phyloP scores from a whole-genome alignment of 2,888 invertebrate genomes.

The Uloborus plumipes region DNA sequence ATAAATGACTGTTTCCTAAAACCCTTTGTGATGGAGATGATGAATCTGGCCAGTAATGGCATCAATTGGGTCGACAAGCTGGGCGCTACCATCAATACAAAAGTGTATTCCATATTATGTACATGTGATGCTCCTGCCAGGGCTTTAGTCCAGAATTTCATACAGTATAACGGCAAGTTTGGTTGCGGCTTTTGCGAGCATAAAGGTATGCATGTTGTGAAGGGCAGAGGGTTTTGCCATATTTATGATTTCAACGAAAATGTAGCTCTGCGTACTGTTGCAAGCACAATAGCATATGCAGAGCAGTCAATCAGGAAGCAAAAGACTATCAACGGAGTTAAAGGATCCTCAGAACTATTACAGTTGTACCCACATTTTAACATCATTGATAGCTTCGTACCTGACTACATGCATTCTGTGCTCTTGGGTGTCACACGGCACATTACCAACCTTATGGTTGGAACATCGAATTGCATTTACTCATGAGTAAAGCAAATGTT shows the following conservation, averaged over 20 bases:
- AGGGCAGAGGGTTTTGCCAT: not conserved
- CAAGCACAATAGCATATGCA: not conserved
- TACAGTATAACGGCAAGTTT: conserved; percentile 1
- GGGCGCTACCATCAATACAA: not conserved
- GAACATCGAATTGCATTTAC: conserved; percentile 8
- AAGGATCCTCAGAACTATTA: conserved; percentile 28
- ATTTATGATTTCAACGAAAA: not conserved
- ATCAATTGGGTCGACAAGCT: not conserved
- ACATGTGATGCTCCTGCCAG: conserved; percentile 20
- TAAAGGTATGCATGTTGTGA: conserved; percentile 3
- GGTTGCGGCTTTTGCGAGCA: conserved; percentile 14
- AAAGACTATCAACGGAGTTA: conserved; percentile 19
- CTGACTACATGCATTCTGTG: conserved; percentile 67
- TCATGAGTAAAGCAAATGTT: not conserved
- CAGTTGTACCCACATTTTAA: conserved; percentile 7
- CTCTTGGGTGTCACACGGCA: conserved; percentile 65
- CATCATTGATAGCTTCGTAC: conserved; percentile 59
- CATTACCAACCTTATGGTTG: conserved; percentile 60
- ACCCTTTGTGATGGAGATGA: not conserved
- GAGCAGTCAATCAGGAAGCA: not conserved
- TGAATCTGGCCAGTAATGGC: not conserved
- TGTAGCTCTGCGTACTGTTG: not conserved
- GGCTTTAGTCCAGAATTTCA: conserved; percentile 17
- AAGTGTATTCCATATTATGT: conserved; percentile 1
- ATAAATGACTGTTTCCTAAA: conserved; percentile 4